Evolutionary conservation across 2,113 vertebrate species (phyloP), one percentile per base, ranked within the genome.

Genomic region (Phrynosoma platyrhinos): DNA sequence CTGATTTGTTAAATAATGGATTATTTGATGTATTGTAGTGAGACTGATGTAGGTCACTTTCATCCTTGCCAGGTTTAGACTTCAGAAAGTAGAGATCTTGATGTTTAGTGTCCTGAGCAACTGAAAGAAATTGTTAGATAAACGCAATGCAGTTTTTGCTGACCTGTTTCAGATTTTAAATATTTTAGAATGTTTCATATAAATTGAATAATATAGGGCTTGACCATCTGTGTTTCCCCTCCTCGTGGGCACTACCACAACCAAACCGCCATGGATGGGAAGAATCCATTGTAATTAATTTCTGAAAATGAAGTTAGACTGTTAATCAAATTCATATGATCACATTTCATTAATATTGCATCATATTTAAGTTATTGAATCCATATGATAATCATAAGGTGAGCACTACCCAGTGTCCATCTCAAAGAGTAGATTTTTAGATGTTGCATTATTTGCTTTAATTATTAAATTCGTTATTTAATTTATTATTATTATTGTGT

Each of bases 1-100:
- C 94, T 96, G 95, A 95, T 95, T 96, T 95, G 91, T 95, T 96
- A 96, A 96, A 92, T 96, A 96, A 96, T 96, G 90, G 89, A 91
- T 95, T 96, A 93, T 95, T 96, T 95, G 92, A 95, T 94, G 79
- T 94, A 95, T 85, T 95, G 53, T 92, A 90, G 91, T 87, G 91
- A 90, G 92, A 94, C 74, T 96, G 94, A 95, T 94, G 90, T 95
- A 92, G 95, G 94, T 94, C 95, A 95, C 93, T 95, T 95, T 95
- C 93, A 95, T 92, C 92, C 88, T 83, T 80, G 88, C 92, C 74
- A 86, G 89, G 91, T 95, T 90, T 89, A 95, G 91, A 93, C 94
- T 90, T 93, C 87, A 91, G 89, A 82, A 85, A 64, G 89, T 9
- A 89, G 14, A 94, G 92, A 92, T 88, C 84, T 3, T 32, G 66